Evolutionary conservation across 2,797 vertebrate species (phyloP).

Genomic region (Fundulus diaphanus): DNA sequence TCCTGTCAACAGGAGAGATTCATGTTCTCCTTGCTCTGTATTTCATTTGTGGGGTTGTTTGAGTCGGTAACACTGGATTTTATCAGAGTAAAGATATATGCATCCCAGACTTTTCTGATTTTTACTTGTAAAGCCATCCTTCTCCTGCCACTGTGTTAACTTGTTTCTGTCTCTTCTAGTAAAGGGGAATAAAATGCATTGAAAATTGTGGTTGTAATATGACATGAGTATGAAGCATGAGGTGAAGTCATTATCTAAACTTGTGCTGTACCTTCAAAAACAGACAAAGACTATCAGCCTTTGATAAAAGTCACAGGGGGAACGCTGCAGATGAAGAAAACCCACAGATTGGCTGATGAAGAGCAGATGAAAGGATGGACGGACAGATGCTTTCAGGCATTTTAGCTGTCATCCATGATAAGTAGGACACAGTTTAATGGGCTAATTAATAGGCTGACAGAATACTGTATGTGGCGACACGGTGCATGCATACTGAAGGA

Average conservation of each 20-base stretch:
- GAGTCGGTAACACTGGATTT: no score
- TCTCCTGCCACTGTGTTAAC: no score
- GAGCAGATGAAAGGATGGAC: constrained; percentile 19
- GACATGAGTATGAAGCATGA: no score
- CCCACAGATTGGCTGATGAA: constrained; percentile 21
- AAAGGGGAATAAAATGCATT: no score
- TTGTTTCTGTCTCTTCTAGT: no score
- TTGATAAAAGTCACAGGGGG: constrained; percentile 14
- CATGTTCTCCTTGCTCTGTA: no score
- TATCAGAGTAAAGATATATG: no score
- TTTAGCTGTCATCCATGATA: constrained; percentile 34
- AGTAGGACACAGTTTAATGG: constrained; percentile 35
- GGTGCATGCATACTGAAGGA: constrained; percentile 31
- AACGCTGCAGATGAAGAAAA: constrained; percentile 10
- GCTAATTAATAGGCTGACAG: constrained; percentile 48
- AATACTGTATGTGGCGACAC: constrained; percentile 27
- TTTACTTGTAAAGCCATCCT: no score
- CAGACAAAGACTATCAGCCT: constrained; percentile 31
- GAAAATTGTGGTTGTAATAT: no score
- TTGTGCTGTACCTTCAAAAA: constrained; percentile 33
- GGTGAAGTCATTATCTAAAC: constrained; percentile 49
- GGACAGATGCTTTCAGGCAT: constrained; percentile 13
- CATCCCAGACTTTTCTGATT: no score
- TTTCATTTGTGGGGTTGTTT: no score
- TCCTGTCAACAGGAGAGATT: no score